Conservation (phyloP, 2,888 invertebrate genomes). For the Synergus laeviventris region DNA sequence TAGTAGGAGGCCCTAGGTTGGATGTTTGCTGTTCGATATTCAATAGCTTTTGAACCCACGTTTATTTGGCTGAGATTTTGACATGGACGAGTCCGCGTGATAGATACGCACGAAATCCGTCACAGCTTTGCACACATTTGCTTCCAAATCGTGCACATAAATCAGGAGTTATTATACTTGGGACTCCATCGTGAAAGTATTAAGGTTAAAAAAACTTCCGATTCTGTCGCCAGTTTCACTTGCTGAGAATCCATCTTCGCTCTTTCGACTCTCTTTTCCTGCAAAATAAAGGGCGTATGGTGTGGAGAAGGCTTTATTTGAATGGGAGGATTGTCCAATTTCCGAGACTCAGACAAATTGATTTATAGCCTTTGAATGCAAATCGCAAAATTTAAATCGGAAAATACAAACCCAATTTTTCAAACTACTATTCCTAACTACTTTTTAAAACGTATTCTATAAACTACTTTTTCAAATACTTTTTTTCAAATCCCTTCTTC, state of each 20-base stretch:
- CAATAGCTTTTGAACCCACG: slow-evolving; percentile 45
- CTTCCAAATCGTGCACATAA: background rate
- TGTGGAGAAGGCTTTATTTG: slow-evolving; percentile 2
- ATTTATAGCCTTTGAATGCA: background rate
- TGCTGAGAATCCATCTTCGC: slow-evolving; percentile 5
- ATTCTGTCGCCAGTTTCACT: background rate
- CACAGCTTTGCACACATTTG: slow-evolving; percentile 28
- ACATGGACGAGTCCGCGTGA: slow-evolving; percentile 57
- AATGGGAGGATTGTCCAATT: slow-evolving; percentile 3
- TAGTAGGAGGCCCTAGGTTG: background rate
- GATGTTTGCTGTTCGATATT: slow-evolving; percentile 44
- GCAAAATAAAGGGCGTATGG: background rate
- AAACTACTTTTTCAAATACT: too few relatives aligned
- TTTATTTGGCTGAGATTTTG: slow-evolving; percentile 52
- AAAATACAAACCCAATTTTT: too few relatives aligned
- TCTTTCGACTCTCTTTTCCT: slow-evolving; percentile 1
- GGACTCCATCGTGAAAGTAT: background rate
- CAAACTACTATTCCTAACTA: too few relatives aligned
- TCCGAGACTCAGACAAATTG: background rate
- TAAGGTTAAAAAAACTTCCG: slow-evolving; percentile 9
- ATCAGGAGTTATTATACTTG: slow-evolving; percentile 25
- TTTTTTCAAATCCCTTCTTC: too few relatives aligned
- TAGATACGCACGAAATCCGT: slow-evolving; percentile 55
- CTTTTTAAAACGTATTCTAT: too few relatives aligned
- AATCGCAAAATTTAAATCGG: background rate